Base-by-base conservation (phyloP, 2,888 invertebrate species). In the Drosophila mulleri region DNA sequence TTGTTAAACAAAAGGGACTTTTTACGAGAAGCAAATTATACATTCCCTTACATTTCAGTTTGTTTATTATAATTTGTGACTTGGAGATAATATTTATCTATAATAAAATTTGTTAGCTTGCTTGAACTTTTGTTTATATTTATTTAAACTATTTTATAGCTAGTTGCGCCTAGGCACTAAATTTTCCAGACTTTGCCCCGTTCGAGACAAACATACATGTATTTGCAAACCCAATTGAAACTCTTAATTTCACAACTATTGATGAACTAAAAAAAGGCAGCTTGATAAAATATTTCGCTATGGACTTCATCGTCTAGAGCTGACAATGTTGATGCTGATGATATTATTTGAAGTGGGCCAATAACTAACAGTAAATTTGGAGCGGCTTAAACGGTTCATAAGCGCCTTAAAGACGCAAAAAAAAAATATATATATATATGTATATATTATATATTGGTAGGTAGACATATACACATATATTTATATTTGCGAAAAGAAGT, bases 371-470 rank as follows among this genome's bases (percentile, higher is more conserved):
- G 80, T 53, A 47, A n/a, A 26, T 61, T 47, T 56, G 52, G 60
- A 53, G 53, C 57, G 18, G 35, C 50, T 67, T 47, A 29, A 76
- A 64, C 76, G 76, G 77, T 74, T n/a, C 48, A 11, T 80, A 76
- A 80, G 64, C 77, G 58, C n/a, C 80, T 78, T 78, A 80, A 69
- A 20, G 26, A 56, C 16, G 50, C 53, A 35, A 42, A 52, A 5
- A 23, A 23, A 37, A 9, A 50, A 20, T 16, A 16, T 14, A 20
- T 35, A 54, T n/a, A 37, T 16, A 50, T 16, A n/a, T n/a, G n/a
- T n/a, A n/a, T n/a, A 37, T 16, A 50, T 16, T 16, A 16, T 14
- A 20, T 35, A 54, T n/a, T 12, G 5, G 8, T 14, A 7, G 45
- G 16, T 48, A n/a, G 2, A 16, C 5, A 16, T 48, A 5, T 16